A percentile compares a stretch with the other conserved stretches of the same genome.
Evolutionary conservation across 2,113 vertebrate species (phyloP).

Genomic region (Cinclus mexicanus): DNA sequence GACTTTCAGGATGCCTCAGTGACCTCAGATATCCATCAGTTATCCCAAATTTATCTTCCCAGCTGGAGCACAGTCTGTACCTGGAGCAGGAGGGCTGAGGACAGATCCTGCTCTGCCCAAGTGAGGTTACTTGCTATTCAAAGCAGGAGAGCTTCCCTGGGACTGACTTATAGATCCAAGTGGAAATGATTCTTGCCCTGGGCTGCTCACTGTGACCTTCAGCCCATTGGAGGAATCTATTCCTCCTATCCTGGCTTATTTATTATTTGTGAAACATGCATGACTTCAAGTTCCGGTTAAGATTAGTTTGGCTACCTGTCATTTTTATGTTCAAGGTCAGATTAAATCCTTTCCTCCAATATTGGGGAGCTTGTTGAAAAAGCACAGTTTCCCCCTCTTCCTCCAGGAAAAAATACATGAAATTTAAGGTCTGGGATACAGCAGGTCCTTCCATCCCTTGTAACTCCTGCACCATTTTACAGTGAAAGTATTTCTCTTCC

Average conservation of each 20-base stretch:
- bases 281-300: constrained; percentile 22
- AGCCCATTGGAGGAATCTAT: constrained; percentile 55
- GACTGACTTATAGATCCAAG: constrained; percentile 48
- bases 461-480: neutral
- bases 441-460: neutral
- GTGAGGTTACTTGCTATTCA: constrained; percentile 32
- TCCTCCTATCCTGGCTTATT: constrained; percentile 29
- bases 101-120: neutral
- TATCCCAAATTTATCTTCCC: neutral
- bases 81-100: neutral
- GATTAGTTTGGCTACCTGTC: constrained; percentile 13
- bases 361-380: neutral
- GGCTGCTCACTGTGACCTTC: constrained; percentile 46
- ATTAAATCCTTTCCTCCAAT: neutral
- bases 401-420: neutral
- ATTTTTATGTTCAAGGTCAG: neutral
- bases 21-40: neutral
- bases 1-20: neutral
- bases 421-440: neutral
- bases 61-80: neutral
- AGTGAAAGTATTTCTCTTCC: neutral
- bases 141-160: constrained; percentile 18
- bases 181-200: constrained; percentile 59
- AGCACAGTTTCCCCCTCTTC: neutral
- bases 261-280: constrained; percentile 60